Evolutionary conservation across 2,797 vertebrate species (phyloP).

Genomic region (Acanthopagrus latus): DNA sequence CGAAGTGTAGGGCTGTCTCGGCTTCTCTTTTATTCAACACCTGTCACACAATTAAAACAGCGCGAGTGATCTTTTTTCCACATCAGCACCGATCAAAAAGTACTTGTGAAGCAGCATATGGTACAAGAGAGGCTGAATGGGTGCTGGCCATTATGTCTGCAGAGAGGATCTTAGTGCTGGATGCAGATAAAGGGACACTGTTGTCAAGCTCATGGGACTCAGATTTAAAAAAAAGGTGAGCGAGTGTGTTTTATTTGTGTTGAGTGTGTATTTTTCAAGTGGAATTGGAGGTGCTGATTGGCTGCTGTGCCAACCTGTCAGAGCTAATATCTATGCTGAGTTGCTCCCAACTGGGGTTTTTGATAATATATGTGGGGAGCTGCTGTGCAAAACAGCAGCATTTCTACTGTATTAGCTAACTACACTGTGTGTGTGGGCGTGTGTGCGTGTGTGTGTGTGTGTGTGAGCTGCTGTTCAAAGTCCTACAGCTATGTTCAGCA

Average conservation of each 20-base stretch:
- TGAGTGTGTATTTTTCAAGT: slow-evolving; percentile 28
- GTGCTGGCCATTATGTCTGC: slow-evolving; percentile 12
- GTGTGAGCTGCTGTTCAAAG: slow-evolving; percentile 5
- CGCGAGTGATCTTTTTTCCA: slow-evolving; percentile 11
- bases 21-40: slow-evolving; percentile 36
- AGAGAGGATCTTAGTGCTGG: slow-evolving; percentile 33
- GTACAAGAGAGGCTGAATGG: slow-evolving; percentile 11
- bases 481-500: background rate
- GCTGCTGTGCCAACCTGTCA: slow-evolving; percentile 48
- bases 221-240: slow-evolving; percentile 32
- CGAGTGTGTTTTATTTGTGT: background rate
- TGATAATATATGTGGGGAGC: slow-evolving; percentile 43
- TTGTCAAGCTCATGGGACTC: slow-evolving; percentile 9
- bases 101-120: slow-evolving; percentile 32
- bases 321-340: slow-evolving; percentile 37
- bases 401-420: slow-evolving; percentile 5
- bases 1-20: background rate
- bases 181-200: slow-evolving; percentile 33
- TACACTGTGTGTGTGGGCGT: background rate
- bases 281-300: slow-evolving; percentile 42
- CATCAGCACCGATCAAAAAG: slow-evolving; percentile 35
- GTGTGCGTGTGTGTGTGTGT: background rate
- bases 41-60: slow-evolving; percentile 34
- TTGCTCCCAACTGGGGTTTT: slow-evolving; percentile 52
- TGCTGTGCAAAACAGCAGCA: slow-evolving; percentile 31